phyloP scores from a whole-genome alignment of 2,113 vertebrate species.

The Todiramphus chloris region DNA sequence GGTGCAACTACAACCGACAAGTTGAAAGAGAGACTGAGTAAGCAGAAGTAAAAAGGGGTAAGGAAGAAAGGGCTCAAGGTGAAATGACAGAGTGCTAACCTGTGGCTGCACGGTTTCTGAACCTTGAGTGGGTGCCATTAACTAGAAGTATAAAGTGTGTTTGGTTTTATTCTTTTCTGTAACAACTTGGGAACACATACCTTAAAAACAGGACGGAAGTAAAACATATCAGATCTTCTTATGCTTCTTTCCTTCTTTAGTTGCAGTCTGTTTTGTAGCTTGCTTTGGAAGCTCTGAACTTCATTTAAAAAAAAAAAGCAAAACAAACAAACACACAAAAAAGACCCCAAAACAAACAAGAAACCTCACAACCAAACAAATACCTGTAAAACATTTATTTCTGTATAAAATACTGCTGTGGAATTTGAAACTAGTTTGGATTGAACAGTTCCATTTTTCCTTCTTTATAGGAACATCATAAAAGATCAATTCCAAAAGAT shows the following conservation, averaged over 20 bases:
- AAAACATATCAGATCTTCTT: not conserved
- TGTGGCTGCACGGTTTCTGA: not conserved
- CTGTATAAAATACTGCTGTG: not conserved
- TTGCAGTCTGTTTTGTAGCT: not conserved
- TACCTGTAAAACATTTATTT: not conserved
- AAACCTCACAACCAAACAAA: not conserved
- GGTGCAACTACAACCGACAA: not conserved
- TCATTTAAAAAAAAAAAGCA: not conserved
- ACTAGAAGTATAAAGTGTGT: not conserved
- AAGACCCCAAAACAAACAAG: no score
- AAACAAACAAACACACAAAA: no score
- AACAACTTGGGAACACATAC: not conserved
- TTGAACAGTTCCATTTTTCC: not conserved
- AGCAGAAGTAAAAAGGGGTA: not conserved
- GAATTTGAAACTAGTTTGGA: not conserved
- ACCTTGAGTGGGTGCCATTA: not conserved
- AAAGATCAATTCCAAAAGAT: constrained; percentile 95
- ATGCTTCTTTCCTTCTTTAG: not conserved
- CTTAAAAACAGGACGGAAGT: not conserved
- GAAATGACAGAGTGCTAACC: not conserved
- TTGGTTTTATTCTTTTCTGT: not conserved
- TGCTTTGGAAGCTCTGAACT: not conserved
- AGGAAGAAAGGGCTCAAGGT: not conserved
- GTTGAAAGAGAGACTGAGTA: not conserved
- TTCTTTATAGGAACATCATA: constrained; percentile 88